A percentile compares a stretch with the other conserved stretches of the same genome.
These are phyloP conservation scores for Cebus imitator DNA, from an alignment of 2,113 vertebrate genomes.

Conservation along the genomic window DNA sequence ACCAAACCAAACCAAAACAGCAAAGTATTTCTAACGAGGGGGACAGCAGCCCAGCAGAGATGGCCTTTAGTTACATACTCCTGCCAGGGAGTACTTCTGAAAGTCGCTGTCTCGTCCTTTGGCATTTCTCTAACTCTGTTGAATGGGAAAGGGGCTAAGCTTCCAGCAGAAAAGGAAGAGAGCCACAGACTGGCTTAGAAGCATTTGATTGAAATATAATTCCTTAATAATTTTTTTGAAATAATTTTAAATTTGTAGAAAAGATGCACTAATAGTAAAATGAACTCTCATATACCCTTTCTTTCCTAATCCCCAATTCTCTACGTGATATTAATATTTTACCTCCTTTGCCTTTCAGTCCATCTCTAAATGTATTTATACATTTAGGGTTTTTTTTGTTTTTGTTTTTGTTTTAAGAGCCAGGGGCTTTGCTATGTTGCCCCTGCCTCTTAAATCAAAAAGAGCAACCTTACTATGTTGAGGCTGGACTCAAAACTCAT, in stretches of 20 bases:
- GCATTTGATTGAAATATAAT: neutral
- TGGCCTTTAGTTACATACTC: neutral
- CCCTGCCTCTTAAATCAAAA: too few species aligned
- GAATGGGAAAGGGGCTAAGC: neutral
- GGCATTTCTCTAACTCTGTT: neutral
- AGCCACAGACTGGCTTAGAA: neutral
- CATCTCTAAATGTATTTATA: neutral
- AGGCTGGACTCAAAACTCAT: too few species aligned
- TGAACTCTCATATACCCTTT: neutral
- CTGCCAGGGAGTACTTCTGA: too few species aligned
- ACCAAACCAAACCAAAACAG: too few species aligned
- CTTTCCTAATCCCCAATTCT: neutral
- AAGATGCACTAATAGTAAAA: neutral
- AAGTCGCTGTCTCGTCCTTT: neutral
- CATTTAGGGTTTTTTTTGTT: neutral
- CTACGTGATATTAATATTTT: neutral
- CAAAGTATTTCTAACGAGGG: neutral
- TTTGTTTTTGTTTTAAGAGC: too few species aligned
- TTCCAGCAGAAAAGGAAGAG: neutral
- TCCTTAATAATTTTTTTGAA: neutral
- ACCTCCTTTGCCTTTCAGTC: neutral
- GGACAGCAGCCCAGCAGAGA: neutral
- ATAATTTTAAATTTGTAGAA: conserved; percentile 19
- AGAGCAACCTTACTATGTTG: too few species aligned
- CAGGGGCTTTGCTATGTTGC: too few species aligned